Evolutionary conservation across 37 sponge, comb jelly and placozoan genomes (phyloP), one percentile per base, ranked within the genome.

Genomic region (Mnemiopsis leidyi): DNA sequence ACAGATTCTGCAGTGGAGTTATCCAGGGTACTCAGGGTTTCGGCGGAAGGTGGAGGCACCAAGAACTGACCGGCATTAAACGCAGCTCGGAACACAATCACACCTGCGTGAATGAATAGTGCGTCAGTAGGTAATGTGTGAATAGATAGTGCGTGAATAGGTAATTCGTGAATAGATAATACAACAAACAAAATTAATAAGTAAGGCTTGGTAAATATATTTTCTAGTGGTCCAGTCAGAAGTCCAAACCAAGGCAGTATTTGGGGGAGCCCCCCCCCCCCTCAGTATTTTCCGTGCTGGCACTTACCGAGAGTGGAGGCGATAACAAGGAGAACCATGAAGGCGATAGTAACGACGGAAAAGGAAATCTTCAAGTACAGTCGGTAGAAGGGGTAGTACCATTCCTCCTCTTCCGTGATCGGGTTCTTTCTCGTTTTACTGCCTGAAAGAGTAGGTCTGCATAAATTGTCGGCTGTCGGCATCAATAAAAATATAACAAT

Each of bases 351-450:
- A 0, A 36, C 40, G n/a, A 93, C 36, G 13, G 93, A 93, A 25
- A 76, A 38, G 24, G 71, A 38, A 1, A 93, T 25, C 77, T 93
- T 93, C 0, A 93, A 38, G 69, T 76, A 69, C 24, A 85, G 69
- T 34, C 76, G 28, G 38, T 69, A 83, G 34, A 39, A 40, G 23
- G 94, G 94, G 38, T 94, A 85, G 76, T 69, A 92, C 73, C 38
- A 92, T 23, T 85, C 92, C 26, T 77, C 94, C 69, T 92, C 94
- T 0, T 92, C 69, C 39, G 94, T 94, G 5, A 94, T 68, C 5
- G 94, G 94, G 75, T 94, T 93, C 82, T 79, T 79, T 13, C 82
- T 23, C 82, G 82, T 79, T 36, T 79, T 33, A 33, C 82, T 79
- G 3, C 82, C 82, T 79, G 82, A 16, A 73, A 18, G 68, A 61